These are phyloP conservation scores for Platycheirus rosarum DNA, from an alignment of 2,888 invertebrate species.

Conservation along the genomic window DNA sequence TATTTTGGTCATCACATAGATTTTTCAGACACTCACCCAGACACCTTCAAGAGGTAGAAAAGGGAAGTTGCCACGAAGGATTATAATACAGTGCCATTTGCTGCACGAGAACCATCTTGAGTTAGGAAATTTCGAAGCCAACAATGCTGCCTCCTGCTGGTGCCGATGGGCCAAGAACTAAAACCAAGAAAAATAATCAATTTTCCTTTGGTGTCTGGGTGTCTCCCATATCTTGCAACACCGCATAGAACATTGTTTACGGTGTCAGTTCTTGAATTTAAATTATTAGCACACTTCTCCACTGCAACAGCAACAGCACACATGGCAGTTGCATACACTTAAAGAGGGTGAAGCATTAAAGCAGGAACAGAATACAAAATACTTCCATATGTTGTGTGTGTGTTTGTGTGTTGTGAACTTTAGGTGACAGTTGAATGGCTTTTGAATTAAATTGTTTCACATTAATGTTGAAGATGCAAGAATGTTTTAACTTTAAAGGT, in stretches of 20 bases:
- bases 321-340: conserved; percentile 1
- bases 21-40: neutral
- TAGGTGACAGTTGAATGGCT: conserved; percentile 36
- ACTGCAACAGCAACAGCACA: neutral
- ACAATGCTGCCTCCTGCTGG: neutral
- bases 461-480: conserved; percentile 31
- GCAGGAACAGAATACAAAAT: conserved; percentile 9
- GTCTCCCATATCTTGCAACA: conserved; percentile 17
- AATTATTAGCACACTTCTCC: conserved; percentile 51
- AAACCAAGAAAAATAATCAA: conserved; percentile 62
- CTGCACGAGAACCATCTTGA: conserved; percentile 23
- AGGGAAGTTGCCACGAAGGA: conserved; percentile 18
- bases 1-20: too few species aligned
- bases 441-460: conserved; percentile 54
- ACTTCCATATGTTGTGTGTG: neutral
- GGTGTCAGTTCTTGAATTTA: conserved; percentile 70
- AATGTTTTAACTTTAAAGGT: conserved; percentile 27
- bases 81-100: conserved; percentile 29
- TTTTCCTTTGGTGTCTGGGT: conserved; percentile 24
- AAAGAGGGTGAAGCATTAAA: conserved; percentile 1
- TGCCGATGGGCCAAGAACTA: conserved; percentile 44
- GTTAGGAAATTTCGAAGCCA: conserved; percentile 54
- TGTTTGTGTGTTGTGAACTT: too few species aligned
- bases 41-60: neutral
- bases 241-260: conserved; percentile 60